These are phyloP conservation scores for Cephonodes hylas DNA, from an alignment of 2,888 invertebrate genomes.

Conservation along the genomic window DNA sequence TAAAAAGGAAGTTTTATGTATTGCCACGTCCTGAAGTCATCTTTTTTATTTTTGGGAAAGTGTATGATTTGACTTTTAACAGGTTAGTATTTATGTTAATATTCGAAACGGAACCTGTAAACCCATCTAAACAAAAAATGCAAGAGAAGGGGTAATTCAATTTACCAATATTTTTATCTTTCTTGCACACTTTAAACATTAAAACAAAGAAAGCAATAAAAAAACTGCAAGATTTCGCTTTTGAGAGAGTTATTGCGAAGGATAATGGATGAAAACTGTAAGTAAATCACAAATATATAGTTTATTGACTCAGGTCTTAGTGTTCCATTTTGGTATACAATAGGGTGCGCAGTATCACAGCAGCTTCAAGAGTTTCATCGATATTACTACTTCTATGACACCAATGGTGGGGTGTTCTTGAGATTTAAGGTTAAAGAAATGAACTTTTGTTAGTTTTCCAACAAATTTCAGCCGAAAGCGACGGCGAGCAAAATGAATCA, in stretches of 20 bases:
- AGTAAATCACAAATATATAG: constrained; percentile 19
- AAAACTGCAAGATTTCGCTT: constrained; percentile 39
- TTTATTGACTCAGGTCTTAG: background rate
- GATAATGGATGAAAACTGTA: constrained; percentile 53
- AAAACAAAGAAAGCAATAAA: constrained; percentile 3
- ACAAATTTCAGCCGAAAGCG: constrained; percentile 19
- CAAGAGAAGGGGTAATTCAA: background rate
- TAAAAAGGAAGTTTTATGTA: too few relatives aligned
- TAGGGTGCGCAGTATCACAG: background rate
- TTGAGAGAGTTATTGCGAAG: constrained; percentile 36
- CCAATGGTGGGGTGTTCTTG: background rate
- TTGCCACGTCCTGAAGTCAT: too few relatives aligned
- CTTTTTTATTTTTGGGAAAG: background rate
- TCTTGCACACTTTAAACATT: background rate
- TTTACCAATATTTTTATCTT: constrained; percentile 4
- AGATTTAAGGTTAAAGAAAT: background rate
- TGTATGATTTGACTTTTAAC: background rate
- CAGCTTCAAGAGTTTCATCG: background rate
- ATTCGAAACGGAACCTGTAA: constrained; percentile 20
- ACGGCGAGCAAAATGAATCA: constrained; percentile 17
- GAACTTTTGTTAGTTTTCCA: background rate
- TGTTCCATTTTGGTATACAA: background rate
- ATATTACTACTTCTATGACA: background rate
- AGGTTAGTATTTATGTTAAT: background rate
- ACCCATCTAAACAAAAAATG: constrained; percentile 30